phyloP scores from a whole-genome alignment of 2,113 vertebrate genomes.

The Pycnonotus jocosus region DNA sequence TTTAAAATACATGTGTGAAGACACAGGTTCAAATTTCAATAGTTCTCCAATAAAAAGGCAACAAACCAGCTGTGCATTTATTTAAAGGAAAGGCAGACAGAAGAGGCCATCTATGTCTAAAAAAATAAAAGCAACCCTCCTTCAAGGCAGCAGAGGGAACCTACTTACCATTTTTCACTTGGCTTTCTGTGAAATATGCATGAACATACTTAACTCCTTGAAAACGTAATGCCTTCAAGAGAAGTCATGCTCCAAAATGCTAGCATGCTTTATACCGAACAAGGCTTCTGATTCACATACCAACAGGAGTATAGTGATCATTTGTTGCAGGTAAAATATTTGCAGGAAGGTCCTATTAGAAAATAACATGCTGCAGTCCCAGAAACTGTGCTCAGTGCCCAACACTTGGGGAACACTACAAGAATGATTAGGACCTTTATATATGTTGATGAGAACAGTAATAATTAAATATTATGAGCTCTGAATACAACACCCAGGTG shows the following conservation, averaged over 20 bases:
- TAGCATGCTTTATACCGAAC: not conserved
- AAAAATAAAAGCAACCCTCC: not conserved
- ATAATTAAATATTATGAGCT: not conserved
- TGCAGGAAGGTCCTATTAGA: not conserved
- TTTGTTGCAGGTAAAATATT: not conserved
- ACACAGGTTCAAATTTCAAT: not conserved
- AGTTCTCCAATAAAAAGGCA: not conserved
- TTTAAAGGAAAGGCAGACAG: not conserved
- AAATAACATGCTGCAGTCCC: not conserved
- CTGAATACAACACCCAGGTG: not conserved
- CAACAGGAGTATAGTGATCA: not conserved
- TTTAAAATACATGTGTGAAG: not conserved
- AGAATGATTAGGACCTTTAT: not conserved
- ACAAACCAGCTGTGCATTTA: not conserved
- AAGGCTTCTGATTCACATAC: not conserved
- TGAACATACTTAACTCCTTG: not conserved
- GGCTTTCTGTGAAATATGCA: not conserved
- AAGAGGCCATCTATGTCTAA: not conserved
- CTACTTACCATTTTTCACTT: slow-evolving; percentile 37
- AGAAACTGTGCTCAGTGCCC: not conserved
- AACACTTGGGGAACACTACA: not conserved
- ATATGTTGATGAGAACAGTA: not conserved
- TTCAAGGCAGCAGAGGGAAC: slow-evolving; percentile 41
- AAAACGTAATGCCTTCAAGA: not conserved
- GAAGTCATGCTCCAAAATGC: not conserved